These are phyloP conservation scores for Metellina segmentata DNA, from an alignment of 2,888 invertebrate species.

Conservation along the genomic window DNA sequence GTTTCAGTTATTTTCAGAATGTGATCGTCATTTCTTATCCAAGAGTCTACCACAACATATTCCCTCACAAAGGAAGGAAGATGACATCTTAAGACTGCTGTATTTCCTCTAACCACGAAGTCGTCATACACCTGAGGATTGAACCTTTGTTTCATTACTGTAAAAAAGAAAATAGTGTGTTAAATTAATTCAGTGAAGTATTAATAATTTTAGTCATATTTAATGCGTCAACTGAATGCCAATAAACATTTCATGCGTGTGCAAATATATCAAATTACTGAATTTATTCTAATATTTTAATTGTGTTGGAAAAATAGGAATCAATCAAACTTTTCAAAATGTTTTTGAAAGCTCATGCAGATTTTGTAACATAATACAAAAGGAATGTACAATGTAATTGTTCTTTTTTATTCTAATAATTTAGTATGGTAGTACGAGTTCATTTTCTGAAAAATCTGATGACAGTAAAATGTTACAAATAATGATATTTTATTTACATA, in stretches of 20 bases:
- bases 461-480: no score
- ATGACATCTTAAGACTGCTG: slow-evolving; percentile 77
- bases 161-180: background rate
- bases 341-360: no score
- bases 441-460: no score
- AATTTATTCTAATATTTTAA: background rate
- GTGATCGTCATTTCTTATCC: slow-evolving; percentile 70
- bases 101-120: slow-evolving; percentile 77
- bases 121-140: slow-evolving; percentile 78
- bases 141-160: slow-evolving; percentile 76
- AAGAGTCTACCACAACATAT: slow-evolving; percentile 71
- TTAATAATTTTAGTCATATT: background rate
- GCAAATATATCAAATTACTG: background rate
- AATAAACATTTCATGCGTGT: background rate
- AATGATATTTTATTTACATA: no score
- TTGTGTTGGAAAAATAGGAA: background rate
- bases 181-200: background rate
- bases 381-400: no score
- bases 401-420: no score
- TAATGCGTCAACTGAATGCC: background rate
- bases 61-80: slow-evolving; percentile 76
- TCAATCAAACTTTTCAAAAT: no score
- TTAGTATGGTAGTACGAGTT: no score
- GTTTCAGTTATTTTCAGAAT: slow-evolving; percentile 63
- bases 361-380: no score